Conservation (phyloP, 2,797 vertebrate genomes). For the Esox masquinongy region DNA sequence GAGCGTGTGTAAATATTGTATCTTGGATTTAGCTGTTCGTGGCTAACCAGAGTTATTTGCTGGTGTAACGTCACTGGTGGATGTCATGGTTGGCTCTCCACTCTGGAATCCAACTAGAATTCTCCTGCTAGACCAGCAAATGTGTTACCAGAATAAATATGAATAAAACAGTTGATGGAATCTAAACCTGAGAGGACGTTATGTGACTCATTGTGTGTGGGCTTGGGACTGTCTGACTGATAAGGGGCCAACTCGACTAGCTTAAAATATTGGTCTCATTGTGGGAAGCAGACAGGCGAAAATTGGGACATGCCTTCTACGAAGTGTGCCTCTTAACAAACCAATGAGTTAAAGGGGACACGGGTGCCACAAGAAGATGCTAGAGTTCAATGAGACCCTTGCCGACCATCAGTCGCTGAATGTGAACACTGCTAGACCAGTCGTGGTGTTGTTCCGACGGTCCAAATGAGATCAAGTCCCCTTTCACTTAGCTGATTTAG, state of each 20-base stretch:
- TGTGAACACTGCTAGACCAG: too few relatives aligned
- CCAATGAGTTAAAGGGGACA: too few relatives aligned
- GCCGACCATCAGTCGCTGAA: too few relatives aligned
- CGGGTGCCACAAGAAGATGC: too few relatives aligned
- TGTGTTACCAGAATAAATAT: conserved; percentile 13
- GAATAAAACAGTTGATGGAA: conserved; percentile 17
- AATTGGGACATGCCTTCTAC: too few relatives aligned
- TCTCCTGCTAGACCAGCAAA: not conserved
- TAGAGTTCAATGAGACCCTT: too few relatives aligned
- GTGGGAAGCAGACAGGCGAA: too few relatives aligned
- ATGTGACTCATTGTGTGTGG: too few relatives aligned
- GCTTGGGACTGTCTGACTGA: not conserved
- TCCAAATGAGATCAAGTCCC: too few relatives aligned
- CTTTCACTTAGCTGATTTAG: too few relatives aligned
- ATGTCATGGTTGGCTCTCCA: not conserved
- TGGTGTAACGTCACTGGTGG: not conserved
- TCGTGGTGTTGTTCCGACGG: too few relatives aligned
- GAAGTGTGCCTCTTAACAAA: too few relatives aligned
- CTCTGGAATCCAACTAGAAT: conserved; percentile 4
- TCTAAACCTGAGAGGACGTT: not conserved
- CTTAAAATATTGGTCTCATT: not conserved
- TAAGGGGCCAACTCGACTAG: not conserved
- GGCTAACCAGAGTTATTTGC: not conserved
- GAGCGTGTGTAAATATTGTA: not conserved
- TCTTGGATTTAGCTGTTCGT: not conserved